Evolutionary conservation across 1,140 invertebrate species (phyloP).

Genomic region (Sitobion miscanthi): DNA sequence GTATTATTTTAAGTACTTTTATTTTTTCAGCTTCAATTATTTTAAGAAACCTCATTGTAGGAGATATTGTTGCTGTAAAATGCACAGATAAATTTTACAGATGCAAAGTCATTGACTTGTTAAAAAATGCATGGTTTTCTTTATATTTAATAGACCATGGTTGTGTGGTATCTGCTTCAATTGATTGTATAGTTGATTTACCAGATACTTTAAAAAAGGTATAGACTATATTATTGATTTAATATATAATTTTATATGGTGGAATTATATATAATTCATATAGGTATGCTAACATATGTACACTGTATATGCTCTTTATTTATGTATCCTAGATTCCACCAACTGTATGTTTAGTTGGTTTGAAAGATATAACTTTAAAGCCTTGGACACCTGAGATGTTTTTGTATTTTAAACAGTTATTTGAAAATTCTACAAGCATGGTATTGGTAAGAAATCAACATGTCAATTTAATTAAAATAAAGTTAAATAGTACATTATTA

Average conservation of each 20-base stretch:
- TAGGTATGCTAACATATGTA: background rate
- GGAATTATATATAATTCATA: background rate
- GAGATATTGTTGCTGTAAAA: conserved; percentile 41
- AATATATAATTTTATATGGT: background rate
- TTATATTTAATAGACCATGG: conserved; percentile 45
- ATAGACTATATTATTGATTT: background rate
- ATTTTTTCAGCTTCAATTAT: background rate
- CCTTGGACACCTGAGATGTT: background rate
- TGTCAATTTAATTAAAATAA: background rate
- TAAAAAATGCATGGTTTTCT: background rate
- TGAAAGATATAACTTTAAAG: conserved; percentile 36
- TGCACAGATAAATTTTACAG: conserved; percentile 32
- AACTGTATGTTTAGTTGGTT: conserved; percentile 37
- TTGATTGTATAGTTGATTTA: conserved; percentile 27
- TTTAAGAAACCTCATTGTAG: background rate
- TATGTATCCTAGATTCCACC: conserved; percentile 38
- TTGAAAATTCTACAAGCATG: conserved; percentile 43
- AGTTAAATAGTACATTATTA: background rate
- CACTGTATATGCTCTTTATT: background rate
- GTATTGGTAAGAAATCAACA: background rate
- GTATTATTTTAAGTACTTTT: background rate
- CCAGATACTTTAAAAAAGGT: conserved; percentile 31
- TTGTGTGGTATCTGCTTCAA: background rate
- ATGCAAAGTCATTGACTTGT: conserved; percentile 15
- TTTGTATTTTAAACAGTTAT: conserved; percentile 9